Percentiles rank a stretch among this genome's conserved stretches.
phyloP scores from a whole-genome alignment of 2,113 vertebrate species.

The Leucoraja erinaceus region DNA sequence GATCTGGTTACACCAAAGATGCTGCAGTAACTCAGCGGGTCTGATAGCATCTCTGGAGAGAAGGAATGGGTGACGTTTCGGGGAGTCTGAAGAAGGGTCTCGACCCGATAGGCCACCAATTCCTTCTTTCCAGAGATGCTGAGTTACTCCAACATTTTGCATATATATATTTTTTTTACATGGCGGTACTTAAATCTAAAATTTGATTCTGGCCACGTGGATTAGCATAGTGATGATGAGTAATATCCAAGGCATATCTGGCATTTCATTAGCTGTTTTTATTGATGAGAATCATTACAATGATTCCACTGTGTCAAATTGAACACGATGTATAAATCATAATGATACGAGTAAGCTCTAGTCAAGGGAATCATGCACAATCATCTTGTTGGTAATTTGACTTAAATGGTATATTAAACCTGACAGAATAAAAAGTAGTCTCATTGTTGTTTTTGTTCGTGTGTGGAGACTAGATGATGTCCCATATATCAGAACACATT shows the following conservation, averaged over 20 bases:
- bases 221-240: neutral
- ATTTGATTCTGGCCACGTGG: neutral
- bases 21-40: too few species aligned
- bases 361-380: neutral
- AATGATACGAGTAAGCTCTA: neutral
- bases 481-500: neutral
- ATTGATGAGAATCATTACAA: neutral
- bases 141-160: too few species aligned
- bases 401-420: slow-evolving; percentile 35
- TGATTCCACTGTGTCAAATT: slow-evolving; percentile 18
- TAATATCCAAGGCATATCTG: neutral
- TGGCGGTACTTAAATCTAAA: neutral
- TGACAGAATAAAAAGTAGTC: slow-evolving; percentile 28
- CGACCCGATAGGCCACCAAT: too few species aligned
- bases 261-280: slow-evolving; percentile 17
- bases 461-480: neutral
- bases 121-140: too few species aligned
- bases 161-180: too few species aligned
- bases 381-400: slow-evolving; percentile 30
- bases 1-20: too few species aligned
- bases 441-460: neutral
- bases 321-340: slow-evolving; percentile 31
- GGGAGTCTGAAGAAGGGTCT: too few species aligned
- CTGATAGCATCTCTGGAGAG: too few species aligned
- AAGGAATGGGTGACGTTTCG: too few species aligned